Base-by-base conservation (phyloP, 2,113 vertebrate genomes). In the Ictidomys tridecemlineatus region DNA sequence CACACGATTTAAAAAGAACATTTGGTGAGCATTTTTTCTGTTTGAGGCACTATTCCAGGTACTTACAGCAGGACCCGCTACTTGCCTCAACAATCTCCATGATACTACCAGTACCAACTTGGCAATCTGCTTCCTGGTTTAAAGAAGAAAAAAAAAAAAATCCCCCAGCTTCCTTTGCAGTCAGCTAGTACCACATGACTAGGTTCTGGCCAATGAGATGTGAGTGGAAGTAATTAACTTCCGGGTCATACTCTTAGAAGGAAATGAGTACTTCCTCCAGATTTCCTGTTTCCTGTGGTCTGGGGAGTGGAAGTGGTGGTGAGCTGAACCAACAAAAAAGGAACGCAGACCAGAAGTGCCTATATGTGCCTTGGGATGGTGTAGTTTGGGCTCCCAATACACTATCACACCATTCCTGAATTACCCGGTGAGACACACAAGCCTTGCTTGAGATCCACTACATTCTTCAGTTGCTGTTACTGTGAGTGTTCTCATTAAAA, bases 1-100 rank as follows among this genome's bases (percentile, higher is more conserved):
- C 58, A 78, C 48, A 76, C 83, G 28, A 94, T 82, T 93, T 82
- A 93, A 91, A 85, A 32, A 89, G 79, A 96, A 42, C 10, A 90
- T 73, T 74, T 82, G 45, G 28, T 30, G 53, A 92, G 34, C 26
- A 89, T 77, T 77, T 85, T 76, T 67, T 80, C 63, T 34, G 51
- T 34, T 3, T 37, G 11, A 96, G 26, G 53, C 24, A 84, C 80
- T 86, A 92, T 20, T 85, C 69, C 26, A 83, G 30, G 48, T 91
- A 48, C 20, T 87, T 39, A 45, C 0, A n/a, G 65, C 9, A 93
- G 65, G 42, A 30, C 65, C 28, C 85, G 11, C 39, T 37, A 51
- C 16, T 89, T 93, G 63, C 39, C 28, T 56, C 79, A 13, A 13
- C 22, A 58, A 5, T 89, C 73, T 74, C 32, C 17, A 63, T 16